Evolutionary conservation across 2,888 invertebrate genomes (phyloP).

Genomic region (Agrypnus murinus): DNA sequence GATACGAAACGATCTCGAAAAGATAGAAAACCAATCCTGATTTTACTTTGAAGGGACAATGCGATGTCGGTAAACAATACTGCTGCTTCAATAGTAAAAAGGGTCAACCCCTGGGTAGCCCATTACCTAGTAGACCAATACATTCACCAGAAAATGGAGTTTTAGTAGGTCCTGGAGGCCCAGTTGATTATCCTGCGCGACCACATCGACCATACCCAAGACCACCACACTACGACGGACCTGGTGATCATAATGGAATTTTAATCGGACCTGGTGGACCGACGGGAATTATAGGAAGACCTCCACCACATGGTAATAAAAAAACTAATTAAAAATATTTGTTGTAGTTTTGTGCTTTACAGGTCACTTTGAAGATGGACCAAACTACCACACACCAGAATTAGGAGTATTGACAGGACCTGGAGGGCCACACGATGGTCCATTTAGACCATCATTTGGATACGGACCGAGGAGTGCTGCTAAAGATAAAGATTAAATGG

Average conservation of each 20-base stretch:
- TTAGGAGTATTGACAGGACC: conserved; percentile 65
- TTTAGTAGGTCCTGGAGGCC: conserved; percentile 71
- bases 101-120: conserved; percentile 59
- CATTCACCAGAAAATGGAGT: conserved; percentile 69
- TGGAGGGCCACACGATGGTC: conserved; percentile 64
- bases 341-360: too few species aligned
- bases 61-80: conserved; percentile 77
- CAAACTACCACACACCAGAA: conserved; percentile 38
- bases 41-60: conserved; percentile 73
- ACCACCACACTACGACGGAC: conserved; percentile 48
- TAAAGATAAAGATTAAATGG: conserved; percentile 1
- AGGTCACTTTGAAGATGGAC: conserved; percentile 8
- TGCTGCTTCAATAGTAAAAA: conserved; percentile 75
- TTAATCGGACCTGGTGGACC: conserved; percentile 74
- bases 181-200: conserved; percentile 57
- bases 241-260: conserved; percentile 58
- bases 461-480: conserved; percentile 27
- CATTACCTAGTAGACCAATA: conserved; percentile 65
- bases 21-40: background rate
- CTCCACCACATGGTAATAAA: conserved; percentile 56
- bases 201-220: conserved; percentile 52
- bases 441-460: conserved; percentile 43
- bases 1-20: too few species aligned
- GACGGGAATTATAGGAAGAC: conserved; percentile 72
- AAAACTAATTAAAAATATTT: background rate